Percentiles rank a stretch among this genome's conserved stretches.
phyloP scores from a whole-genome alignment of 2,797 vertebrate species.

The Urosaurus nigricauda region DNA sequence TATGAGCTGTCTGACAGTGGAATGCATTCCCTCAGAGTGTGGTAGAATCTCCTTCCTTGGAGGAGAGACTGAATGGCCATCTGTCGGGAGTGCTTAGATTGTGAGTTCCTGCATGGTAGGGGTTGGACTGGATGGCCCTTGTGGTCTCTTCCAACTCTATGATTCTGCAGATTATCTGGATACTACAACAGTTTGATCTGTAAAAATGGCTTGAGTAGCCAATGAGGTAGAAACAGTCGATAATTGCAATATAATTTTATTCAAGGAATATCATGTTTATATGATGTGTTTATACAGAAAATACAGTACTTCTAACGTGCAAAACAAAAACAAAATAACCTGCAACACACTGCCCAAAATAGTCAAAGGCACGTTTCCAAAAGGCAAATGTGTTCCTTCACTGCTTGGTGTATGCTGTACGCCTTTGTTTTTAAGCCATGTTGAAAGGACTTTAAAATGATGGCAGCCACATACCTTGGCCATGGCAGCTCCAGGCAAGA shows the following conservation, averaged over 20 bases:
- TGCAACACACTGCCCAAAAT: neutral
- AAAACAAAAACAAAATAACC: neutral
- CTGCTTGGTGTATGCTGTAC: neutral
- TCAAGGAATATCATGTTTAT: neutral
- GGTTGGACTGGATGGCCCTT: no score
- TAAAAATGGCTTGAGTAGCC: neutral
- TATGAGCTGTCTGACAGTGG: no score
- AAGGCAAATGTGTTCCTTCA: neutral
- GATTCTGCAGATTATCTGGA: no score
- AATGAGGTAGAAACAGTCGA: neutral
- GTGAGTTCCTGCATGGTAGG: no score
- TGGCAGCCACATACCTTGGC: neutral
- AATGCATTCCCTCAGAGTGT: no score
- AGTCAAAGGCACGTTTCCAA: neutral
- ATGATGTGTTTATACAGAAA: neutral
- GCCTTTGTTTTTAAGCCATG: neutral
- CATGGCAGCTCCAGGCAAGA: neutral
- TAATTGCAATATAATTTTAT: neutral
- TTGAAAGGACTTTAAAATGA: neutral
- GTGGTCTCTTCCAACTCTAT: no score
- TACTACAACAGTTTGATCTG: no score
- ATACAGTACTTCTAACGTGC: neutral
- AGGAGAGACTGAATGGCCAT: no score
- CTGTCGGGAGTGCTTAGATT: no score
- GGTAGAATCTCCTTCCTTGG: no score